Evolutionary conservation across 2,797 vertebrate genomes (phyloP).

Genomic region (Tapirus indicus): DNA sequence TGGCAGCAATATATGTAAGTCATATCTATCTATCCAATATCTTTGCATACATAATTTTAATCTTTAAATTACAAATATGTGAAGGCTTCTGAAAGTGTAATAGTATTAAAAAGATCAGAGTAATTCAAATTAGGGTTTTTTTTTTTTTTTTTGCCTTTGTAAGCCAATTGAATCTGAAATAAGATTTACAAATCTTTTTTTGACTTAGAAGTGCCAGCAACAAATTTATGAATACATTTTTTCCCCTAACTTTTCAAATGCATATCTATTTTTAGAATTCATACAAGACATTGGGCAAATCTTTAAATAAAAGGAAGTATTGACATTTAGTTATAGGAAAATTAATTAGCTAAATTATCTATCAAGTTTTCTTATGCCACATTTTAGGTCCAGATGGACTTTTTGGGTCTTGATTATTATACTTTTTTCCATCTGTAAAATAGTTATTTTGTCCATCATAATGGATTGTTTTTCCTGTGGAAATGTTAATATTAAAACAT

Average conservation of each 20-base stretch:
- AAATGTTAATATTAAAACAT: neutral
- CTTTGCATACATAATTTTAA: neutral
- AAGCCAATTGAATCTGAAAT: neutral
- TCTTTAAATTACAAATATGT: neutral
- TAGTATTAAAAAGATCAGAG: neutral
- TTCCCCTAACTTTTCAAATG: constrained; percentile 6
- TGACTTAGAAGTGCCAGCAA: neutral
- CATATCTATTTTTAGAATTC: neutral
- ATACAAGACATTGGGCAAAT: neutral
- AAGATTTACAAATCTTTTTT: neutral
- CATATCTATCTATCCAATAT: neutral
- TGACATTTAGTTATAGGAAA: neutral
- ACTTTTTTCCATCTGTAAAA: neutral
- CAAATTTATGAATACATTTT: neutral
- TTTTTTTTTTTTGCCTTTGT: neutral
- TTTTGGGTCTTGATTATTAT: neutral
- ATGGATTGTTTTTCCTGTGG: neutral
- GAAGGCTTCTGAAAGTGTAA: neutral
- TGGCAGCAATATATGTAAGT: neutral
- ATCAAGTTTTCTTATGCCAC: neutral
- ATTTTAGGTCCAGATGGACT: neutral
- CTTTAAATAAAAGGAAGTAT: neutral
- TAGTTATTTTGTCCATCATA: neutral
- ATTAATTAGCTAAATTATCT: neutral
- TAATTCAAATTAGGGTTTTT: neutral